Evolutionary conservation across 2,888 invertebrate genomes (phyloP), one percentile per base, ranked within the genome.

Genomic region (Pantelozetes paolii): DNA sequence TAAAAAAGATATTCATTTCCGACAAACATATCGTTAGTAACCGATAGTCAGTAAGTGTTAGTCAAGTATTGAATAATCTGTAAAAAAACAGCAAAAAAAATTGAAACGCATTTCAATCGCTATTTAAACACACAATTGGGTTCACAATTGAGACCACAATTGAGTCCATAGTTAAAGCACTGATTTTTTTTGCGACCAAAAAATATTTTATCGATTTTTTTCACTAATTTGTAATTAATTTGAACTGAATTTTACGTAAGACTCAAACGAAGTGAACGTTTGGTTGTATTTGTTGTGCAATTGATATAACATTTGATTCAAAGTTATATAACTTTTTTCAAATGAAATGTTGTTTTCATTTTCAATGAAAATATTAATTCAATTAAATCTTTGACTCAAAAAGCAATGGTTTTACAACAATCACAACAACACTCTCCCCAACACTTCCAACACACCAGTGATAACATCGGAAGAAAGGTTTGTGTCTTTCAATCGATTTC

Each of bases 381-480:
- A 20, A 26, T 54, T 23, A 26, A 54, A 30, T 18, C 2, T 45
- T 15, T 45, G 45, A 54, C 54, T 11, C 18, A 11, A 3, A 48
- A 8, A 23, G 26, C 54, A 64, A 69, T 69, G 69, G 69, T 69
- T 26, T 45, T 69, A 42, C 69, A 69, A 26, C 69, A 69, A n/a
- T 23, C 18, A 42, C 20, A 20, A 9, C 67, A 67, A 69, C 42
- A 42, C 26, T 69, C 69, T 2, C 45, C 69, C 42, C 42, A 69
- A 45, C 69, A 69, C 45, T 69, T 69, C 69, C 69, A 69, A 69
- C 69, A 69, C 26, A 42, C 69, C 40, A 69, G 20, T 45, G 69
- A 69, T 69, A 45, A 26, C 42, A 69, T 69, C 40, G 69, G 69
- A 69, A 69, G 69, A 45, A 69, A 69, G 69, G 69, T 69, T 69